Base-by-base conservation (phyloP, 2,888 invertebrate genomes). In the Caenorhabditis drosophilae region DNA sequence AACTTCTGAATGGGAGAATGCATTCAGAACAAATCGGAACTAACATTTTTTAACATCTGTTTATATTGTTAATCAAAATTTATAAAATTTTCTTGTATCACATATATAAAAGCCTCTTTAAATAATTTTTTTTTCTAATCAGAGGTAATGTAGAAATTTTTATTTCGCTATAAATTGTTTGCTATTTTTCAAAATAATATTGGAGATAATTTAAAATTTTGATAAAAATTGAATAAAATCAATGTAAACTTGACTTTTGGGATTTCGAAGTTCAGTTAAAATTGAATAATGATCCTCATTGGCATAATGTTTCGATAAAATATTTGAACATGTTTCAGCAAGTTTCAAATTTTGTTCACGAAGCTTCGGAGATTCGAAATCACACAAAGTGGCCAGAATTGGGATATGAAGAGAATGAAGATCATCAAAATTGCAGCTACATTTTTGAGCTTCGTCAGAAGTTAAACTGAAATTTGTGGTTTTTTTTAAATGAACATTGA, bases 281-380 rank as follows among this genome's bases (percentile, higher is more conserved):
- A 54, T 53, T 12, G 40, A 45, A 53, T 56, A 63, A 35, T 58
- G 58, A 46, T 63, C 54, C 20, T 58, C 63, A 16, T 50, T 34
- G 4, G 18, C 40, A 34, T 63, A 63, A 26, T 57, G 53, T 49
- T 52, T 47, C 35, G 51, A 31, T 4, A 27, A n/a, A 36, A 41
- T 46, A 26, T 55, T 55, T 34, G 42, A 22, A 18, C 41, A 36
- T 1, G 16, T n/a, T 16, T 44, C 36, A 7, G 51, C 42, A 11
- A 62, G 16, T 12, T 62, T 44, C n/a, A 56, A n/a, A 36, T 63
- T 63, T 45, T 63, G 63, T 26, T 63, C 34, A 44, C 50, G 53
- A 16, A 63, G n/a, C 26, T 53, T 57, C 20, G 57, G 63, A 9
- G 63, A 57, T 36, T 63, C 63, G 16, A 49, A 4, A 45, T 27